phyloP scores from a whole-genome alignment of 2,888 invertebrate species.

The Smittia aterrima region DNA sequence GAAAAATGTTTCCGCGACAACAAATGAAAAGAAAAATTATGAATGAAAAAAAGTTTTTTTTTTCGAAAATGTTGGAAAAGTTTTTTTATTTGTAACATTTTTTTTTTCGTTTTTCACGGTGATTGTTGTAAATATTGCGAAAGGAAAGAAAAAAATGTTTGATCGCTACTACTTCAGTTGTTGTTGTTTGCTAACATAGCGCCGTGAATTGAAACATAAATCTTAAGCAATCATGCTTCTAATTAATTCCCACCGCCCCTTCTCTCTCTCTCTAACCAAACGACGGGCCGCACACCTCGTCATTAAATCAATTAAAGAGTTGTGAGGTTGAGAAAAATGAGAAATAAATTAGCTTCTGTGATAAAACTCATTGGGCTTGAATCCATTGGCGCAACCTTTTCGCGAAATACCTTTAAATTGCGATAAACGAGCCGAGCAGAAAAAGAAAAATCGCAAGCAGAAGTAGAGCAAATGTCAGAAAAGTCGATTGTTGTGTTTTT shows the following conservation, averaged over 20 bases:
- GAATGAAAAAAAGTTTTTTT: background rate
- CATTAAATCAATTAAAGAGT: background rate
- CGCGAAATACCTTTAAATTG: background rate
- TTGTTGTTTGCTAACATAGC: background rate
- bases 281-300: background rate
- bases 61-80: background rate
- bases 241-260: background rate
- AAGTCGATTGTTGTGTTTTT: constrained; percentile 40
- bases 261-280: no score
- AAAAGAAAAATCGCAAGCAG: constrained; percentile 22
- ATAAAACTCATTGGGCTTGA: background rate
- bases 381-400: background rate
- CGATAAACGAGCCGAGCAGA: constrained; percentile 2
- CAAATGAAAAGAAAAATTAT: background rate
- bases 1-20: constrained; percentile 11
- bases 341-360: background rate
- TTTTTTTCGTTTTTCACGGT: background rate
- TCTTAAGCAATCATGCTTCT: background rate
- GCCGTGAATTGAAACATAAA: background rate
- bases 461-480: constrained; percentile 42
- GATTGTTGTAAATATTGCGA: no score
- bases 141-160: background rate
- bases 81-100: background rate
- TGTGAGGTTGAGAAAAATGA: background rate
- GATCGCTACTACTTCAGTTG: background rate